phyloP scores from a whole-genome alignment of 2,797 vertebrate genomes.

The Semaprochilodus insignis region DNA sequence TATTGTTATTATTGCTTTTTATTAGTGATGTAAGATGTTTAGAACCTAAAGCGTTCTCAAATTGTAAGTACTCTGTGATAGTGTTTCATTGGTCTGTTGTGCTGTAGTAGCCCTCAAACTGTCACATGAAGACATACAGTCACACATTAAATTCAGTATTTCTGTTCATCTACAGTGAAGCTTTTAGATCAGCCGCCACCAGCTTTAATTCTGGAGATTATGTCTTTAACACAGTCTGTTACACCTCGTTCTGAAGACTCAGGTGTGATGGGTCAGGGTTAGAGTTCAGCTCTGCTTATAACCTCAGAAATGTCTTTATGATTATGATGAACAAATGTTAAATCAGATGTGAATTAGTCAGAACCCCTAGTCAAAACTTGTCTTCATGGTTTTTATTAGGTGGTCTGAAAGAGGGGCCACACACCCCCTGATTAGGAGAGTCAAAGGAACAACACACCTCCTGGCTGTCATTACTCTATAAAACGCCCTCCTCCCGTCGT shows the following conservation, averaged over 20 bases:
- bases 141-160: not conserved
- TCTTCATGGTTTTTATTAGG: not conserved
- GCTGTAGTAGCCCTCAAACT: not conserved
- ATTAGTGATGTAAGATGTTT: slow-evolving; percentile 3
- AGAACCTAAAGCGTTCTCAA: not conserved
- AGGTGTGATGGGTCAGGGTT: not conserved
- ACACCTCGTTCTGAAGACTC: not conserved
- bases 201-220: not conserved
- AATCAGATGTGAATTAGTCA: not conserved
- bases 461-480: slow-evolving; percentile 45
- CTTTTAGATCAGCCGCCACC: not conserved
- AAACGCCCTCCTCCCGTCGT: slow-evolving; percentile 28
- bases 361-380: not conserved
- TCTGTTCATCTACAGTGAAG: not conserved
- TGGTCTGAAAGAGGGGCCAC: slow-evolving; percentile 14
- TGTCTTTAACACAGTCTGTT: not conserved
- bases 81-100: no score
- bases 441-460: slow-evolving; percentile 51
- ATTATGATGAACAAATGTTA: no score
- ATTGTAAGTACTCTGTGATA: no score
- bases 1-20: not conserved
- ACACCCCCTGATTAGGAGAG: slow-evolving; percentile 45
- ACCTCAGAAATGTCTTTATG: no score
- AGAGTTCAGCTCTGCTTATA: not conserved
- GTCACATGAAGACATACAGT: not conserved